Percentiles rank a stretch among this genome's conserved stretches.
Conservation (phyloP, 1,140 invertebrate species). For the Hylyphantes graminicola region DNA sequence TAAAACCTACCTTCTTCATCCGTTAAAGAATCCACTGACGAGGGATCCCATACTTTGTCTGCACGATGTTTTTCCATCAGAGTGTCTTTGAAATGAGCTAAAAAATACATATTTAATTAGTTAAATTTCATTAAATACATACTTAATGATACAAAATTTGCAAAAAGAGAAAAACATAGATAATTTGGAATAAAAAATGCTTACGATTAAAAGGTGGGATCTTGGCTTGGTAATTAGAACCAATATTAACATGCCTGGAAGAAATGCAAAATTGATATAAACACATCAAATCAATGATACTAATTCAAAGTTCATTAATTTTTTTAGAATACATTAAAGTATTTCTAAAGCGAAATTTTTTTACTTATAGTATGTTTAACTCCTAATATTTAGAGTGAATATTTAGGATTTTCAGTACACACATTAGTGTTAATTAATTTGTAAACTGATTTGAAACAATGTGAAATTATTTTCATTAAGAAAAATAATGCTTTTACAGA, state of each 20-base stretch:
- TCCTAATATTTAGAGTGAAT: too few species aligned
- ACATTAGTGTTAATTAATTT: too few species aligned
- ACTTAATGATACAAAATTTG: not conserved
- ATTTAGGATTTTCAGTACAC: too few species aligned
- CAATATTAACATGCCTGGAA: slow-evolving; percentile 86
- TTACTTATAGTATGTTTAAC: too few species aligned
- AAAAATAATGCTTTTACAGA: too few species aligned
- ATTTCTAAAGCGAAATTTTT: too few species aligned
- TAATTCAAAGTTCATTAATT: too few species aligned
- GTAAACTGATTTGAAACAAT: too few species aligned
- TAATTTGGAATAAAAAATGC: slow-evolving; percentile 41
- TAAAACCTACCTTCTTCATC: slow-evolving; percentile 77
- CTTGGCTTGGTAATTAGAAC: slow-evolving; percentile 86
- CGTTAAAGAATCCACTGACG: slow-evolving; percentile 76
- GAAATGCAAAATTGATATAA: not conserved
- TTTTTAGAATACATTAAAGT: too few species aligned
- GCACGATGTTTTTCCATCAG: slow-evolving; percentile 47
- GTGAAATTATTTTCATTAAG: too few species aligned
- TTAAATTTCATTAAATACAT: not conserved
- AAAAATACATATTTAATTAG: not conserved
- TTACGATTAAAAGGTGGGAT: slow-evolving; percentile 74
- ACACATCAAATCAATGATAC: too few species aligned
- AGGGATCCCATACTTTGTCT: slow-evolving; percentile 81
- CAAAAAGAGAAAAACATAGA: not conserved
- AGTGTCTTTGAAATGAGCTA: slow-evolving; percentile 57